Conservation (phyloP, 2,888 invertebrate genomes). For the Leptothorax acervorum region DNA sequence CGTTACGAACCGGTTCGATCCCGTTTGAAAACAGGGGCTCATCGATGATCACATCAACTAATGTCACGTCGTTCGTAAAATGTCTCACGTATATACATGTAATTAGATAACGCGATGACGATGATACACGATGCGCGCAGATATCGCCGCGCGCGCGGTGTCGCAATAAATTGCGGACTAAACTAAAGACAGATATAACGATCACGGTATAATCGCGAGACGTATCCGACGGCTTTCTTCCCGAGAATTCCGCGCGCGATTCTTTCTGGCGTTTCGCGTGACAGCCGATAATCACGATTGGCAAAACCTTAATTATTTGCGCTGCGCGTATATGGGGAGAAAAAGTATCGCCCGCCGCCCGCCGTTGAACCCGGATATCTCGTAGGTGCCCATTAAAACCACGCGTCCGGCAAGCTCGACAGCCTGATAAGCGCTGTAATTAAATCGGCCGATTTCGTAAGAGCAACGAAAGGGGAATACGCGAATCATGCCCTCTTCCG, state of each 20-base stretch:
- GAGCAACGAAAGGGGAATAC: constrained; percentile 46
- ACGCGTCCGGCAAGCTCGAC: constrained; percentile 39
- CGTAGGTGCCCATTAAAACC: constrained; percentile 55
- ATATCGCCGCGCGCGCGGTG: background rate
- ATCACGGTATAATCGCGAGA: constrained; percentile 3
- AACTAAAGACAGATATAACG: constrained; percentile 19
- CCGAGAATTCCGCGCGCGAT: constrained; percentile 32
- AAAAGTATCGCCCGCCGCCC: constrained; percentile 44
- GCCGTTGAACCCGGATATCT: constrained; percentile 59
- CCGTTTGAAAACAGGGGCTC: constrained; percentile 27
- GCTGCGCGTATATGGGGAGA: constrained; percentile 36
- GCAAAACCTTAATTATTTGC: constrained; percentile 59
- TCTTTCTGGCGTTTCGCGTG: constrained; percentile 46
- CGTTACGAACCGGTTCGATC: constrained; percentile 43
- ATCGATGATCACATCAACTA: constrained; percentile 12
- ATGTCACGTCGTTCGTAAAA: background rate
- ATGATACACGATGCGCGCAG: constrained; percentile 8
- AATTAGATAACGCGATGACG: constrained; percentile 20
- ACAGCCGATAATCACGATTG: constrained; percentile 62
- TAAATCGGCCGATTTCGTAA: constrained; percentile 57
- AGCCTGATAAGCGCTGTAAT: constrained; percentile 60
- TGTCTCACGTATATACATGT: background rate
- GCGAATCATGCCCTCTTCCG: constrained; percentile 29
- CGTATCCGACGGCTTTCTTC: constrained; percentile 30
- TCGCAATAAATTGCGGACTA: constrained; percentile 21